These are phyloP conservation scores for Bubo blakistoni DNA, from an alignment of 2,113 vertebrate species.

Conservation along the genomic window DNA sequence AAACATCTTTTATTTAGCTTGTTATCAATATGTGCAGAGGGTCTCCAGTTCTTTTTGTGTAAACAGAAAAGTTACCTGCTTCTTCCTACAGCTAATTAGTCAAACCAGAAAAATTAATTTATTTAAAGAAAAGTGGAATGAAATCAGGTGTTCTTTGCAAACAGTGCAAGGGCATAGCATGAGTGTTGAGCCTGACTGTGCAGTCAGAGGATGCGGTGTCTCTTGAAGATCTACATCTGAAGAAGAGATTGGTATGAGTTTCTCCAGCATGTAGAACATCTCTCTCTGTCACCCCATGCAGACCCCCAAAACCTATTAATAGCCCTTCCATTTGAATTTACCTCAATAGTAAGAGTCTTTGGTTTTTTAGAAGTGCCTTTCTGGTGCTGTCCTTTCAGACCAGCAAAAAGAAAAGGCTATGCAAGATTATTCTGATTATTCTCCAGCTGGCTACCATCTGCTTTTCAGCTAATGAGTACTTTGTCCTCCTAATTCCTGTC, in stretches of 20 bases:
- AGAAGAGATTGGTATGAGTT: neutral
- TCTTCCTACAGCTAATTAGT: neutral
- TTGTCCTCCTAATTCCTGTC: neutral
- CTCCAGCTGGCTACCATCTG: neutral
- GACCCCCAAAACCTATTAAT: neutral
- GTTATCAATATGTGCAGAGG: neutral
- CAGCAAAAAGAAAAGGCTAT: neutral
- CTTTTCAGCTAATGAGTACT: neutral
- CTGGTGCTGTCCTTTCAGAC: neutral
- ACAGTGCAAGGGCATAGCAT: neutral
- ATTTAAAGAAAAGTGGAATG: neutral
- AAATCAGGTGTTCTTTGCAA: neutral
- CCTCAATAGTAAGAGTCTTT: neutral
- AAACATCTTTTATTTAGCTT: neutral
- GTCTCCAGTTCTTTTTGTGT: neutral
- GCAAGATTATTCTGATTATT: neutral
- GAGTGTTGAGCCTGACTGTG: neutral
- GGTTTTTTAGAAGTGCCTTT: neutral
- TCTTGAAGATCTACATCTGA: neutral
- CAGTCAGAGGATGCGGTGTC: neutral
- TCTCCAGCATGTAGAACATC: neutral
- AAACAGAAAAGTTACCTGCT: neutral
- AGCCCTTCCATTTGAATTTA: neutral
- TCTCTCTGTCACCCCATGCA: neutral
- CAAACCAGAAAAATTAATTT: neutral